Evolutionary conservation across 2,888 invertebrate genomes (phyloP).

Genomic region (Candidula unifasciata): DNA sequence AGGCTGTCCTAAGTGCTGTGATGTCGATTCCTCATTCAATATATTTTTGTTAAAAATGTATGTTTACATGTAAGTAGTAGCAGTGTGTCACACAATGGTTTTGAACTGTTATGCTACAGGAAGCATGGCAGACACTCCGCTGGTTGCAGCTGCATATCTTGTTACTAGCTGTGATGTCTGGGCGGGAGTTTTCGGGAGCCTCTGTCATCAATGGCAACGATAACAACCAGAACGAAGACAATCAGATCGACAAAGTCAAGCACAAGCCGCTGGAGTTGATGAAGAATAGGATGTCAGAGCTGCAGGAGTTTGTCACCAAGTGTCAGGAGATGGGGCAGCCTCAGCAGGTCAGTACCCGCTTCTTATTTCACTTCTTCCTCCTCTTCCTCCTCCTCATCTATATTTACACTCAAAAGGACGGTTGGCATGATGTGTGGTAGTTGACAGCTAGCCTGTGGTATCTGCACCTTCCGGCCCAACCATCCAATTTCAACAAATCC

Average conservation of each 20-base stretch:
- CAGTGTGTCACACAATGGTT: too few species aligned
- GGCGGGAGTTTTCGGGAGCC: slow-evolving; percentile 59
- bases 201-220: slow-evolving; percentile 63
- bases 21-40: too few species aligned
- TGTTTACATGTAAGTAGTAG: neutral
- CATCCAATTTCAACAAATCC: too few species aligned
- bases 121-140: slow-evolving; percentile 77
- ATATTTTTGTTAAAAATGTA: too few species aligned
- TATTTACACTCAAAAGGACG: too few species aligned
- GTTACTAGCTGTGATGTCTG: slow-evolving; percentile 71
- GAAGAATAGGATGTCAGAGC: slow-evolving; percentile 32
- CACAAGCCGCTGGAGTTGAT: slow-evolving; percentile 56
- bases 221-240: slow-evolving; percentile 76
- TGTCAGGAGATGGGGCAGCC: slow-evolving; percentile 51
- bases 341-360: slow-evolving; percentile 29
- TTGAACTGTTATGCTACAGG: slow-evolving; percentile 58
- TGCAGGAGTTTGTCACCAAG: slow-evolving; percentile 56
- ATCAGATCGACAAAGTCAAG: slow-evolving; percentile 29
- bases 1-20: too few species aligned
- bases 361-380: too few species aligned
- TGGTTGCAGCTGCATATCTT: slow-evolving; percentile 76
- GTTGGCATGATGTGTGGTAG: too few species aligned
- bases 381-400: too few species aligned
- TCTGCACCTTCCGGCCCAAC: too few species aligned
- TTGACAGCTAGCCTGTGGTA: too few species aligned